Conservation (phyloP, 2,113 vertebrate genomes). For the Lophius piscatorius region DNA sequence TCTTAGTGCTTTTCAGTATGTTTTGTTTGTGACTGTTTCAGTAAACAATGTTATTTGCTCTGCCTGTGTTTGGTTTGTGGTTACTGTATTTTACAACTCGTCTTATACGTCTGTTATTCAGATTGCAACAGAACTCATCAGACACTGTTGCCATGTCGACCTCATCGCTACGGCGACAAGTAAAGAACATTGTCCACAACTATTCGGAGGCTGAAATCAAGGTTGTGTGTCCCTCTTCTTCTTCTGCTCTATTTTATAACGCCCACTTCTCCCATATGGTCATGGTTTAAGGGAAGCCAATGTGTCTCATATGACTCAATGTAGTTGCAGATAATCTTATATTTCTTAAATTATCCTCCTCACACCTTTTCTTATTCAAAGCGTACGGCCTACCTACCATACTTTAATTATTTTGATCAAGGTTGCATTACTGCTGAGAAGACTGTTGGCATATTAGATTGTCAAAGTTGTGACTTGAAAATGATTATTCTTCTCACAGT, state of each 20-base stretch:
- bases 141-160: slow-evolving; percentile 89
- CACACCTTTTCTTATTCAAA: too few species aligned
- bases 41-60: slow-evolving; percentile 4
- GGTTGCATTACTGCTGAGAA: too few species aligned
- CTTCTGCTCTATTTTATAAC: slow-evolving; percentile 14
- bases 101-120: slow-evolving; percentile 44
- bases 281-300: slow-evolving; percentile 4
- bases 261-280: neutral
- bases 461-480: too few species aligned
- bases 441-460: too few species aligned
- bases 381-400: too few species aligned
- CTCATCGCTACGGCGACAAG: slow-evolving; percentile 90
- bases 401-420: too few species aligned
- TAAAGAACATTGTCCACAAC: slow-evolving; percentile 95
- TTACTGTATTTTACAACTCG: slow-evolving; percentile 47
- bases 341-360: neutral
- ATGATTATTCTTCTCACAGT: too few species aligned
- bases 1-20: neutral
- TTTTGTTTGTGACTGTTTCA: neutral
- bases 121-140: slow-evolving; percentile 71
- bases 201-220: slow-evolving; percentile 95
- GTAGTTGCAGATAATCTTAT: slow-evolving; percentile 27
- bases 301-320: slow-evolving; percentile 8
- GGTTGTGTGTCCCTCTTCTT: slow-evolving; percentile 70
- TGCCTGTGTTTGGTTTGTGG: slow-evolving; percentile 26